Base-by-base conservation (phyloP, 2,113 vertebrate species). In the Struthio camelus region DNA sequence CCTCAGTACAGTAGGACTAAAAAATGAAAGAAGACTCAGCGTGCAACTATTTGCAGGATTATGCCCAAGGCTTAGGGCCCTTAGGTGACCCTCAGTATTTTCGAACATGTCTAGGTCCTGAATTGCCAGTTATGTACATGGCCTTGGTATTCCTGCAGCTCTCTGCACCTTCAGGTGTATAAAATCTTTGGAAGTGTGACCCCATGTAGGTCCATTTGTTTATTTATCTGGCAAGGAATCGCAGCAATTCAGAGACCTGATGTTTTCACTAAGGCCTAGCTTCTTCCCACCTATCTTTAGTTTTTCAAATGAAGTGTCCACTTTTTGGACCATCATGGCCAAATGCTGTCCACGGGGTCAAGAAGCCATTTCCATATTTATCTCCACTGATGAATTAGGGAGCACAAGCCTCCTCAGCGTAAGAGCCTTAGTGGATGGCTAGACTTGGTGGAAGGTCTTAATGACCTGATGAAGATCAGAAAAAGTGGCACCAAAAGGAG, bases 1-100 rank as follows among this genome's bases (percentile, higher is more conserved):
- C 58, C 8, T 12, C 34, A 4, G 6, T 0, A 28, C 28, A 62
- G 16, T 0, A 14, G 11, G 18, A 28, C 40, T 19, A n/a, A 24
- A 13, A 42, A 86, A 25, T 3, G 6, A 1, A 11, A 51, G 38
- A 32, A 56, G 71, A 76, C 3, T 48, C 46, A 7, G 38, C 64
- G 9, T 7, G 19, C 48, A 71, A 27, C 30, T 23, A 1, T 7
- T 10, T 27, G 27, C n/a, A 9, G 4, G 51, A 30, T 16, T 11
- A 0, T 53, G 71, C n/a, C 38, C 61, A 42, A 85, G 27, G 17
- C 32, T 61, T 42, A 51, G 40, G 28, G 53, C 23, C 17, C 14
- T 6, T 23, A 59, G 19, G 54, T 51, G 40, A 61, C 51, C 44
- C 59, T 34, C 30, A n/a, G 11, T 8, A 36, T 77, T 90, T 82